phyloP scores from a whole-genome alignment of 2,888 invertebrate species.

The Ennomos quercinarius region DNA sequence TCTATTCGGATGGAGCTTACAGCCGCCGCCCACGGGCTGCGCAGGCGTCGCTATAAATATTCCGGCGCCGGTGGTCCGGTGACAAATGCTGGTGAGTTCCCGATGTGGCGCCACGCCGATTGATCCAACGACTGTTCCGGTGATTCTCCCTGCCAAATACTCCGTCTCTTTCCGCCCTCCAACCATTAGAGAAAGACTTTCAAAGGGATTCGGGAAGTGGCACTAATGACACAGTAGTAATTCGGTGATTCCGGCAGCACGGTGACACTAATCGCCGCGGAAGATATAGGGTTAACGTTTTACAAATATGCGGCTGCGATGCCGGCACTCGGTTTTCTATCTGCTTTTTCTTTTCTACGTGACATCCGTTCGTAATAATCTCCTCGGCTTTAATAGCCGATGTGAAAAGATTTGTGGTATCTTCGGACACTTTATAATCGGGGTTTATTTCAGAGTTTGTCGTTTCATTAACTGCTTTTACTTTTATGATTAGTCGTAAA shows the following conservation, averaged over 20 bases:
- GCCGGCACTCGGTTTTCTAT: conserved; percentile 45
- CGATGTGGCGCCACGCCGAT: conserved; percentile 75
- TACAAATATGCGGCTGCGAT: conserved; percentile 60
- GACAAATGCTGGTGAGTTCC: conserved; percentile 79
- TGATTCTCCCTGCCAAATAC: conserved; percentile 54
- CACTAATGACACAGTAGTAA: conserved; percentile 67
- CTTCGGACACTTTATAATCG: conserved; percentile 23
- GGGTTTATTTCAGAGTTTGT: conserved; percentile 25
- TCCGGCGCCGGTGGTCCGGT: conserved; percentile 82
- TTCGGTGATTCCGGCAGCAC: conserved; percentile 66
- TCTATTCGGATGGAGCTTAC: conserved; percentile 57
- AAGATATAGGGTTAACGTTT: conserved; percentile 58
- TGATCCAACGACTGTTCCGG: conserved; percentile 75
- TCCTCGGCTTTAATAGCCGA: conserved; percentile 27
- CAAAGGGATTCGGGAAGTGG: conserved; percentile 65
- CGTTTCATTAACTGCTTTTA: conserved; percentile 25
- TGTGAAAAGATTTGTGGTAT: conserved; percentile 30
- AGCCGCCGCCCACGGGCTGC: conserved; percentile 73
- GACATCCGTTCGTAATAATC: conserved; percentile 56
- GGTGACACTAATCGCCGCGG: conserved; percentile 69
- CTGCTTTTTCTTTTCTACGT: conserved; percentile 48
- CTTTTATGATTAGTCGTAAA: conserved; percentile 19
- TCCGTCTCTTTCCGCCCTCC: conserved; percentile 45
- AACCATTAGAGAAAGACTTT: conserved; percentile 42
- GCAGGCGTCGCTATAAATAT: conserved; percentile 82